Percentiles rank a stretch among this genome's conserved stretches.
phyloP scores from a whole-genome alignment of 1,140 invertebrate genomes.

The Homalodisca vitripennis region DNA sequence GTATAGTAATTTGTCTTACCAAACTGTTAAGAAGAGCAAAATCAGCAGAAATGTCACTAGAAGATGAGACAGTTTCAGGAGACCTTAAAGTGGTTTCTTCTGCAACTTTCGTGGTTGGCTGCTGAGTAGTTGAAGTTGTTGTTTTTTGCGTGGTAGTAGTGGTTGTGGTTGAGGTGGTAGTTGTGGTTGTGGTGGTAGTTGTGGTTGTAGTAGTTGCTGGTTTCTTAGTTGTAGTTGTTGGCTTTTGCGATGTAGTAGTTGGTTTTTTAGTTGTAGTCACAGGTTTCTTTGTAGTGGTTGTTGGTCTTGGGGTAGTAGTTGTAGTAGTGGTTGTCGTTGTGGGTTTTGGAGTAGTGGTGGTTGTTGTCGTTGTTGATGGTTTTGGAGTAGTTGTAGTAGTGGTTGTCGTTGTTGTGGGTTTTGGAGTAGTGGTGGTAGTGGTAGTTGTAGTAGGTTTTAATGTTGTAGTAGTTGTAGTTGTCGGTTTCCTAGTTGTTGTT shows the following conservation, averaged over 20 bases:
- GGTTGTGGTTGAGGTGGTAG: constrained; percentile 13
- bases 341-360: constrained; percentile 17
- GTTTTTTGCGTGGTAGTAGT: constrained; percentile 25
- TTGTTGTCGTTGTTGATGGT: constrained; percentile 28
- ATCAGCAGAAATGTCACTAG: constrained; percentile 27
- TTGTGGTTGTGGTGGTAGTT: constrained; percentile 17
- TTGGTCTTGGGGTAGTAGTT: constrained; percentile 25
- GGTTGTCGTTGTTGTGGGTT: constrained; percentile 21
- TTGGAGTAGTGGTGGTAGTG: no score
- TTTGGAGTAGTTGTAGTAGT: constrained; percentile 11
- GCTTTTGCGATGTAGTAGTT: constrained; percentile 18
- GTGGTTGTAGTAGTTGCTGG: constrained; percentile 19
- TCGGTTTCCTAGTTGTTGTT: constrained; percentile 14
- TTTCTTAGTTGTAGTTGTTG: constrained; percentile 16
- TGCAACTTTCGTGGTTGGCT: constrained; percentile 27
- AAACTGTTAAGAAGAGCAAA: constrained; percentile 37
- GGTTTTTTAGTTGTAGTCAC: constrained; percentile 17
- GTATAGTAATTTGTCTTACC: constrained; percentile 30
- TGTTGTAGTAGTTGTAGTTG: constrained; percentile 15
- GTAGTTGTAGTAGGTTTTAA: constrained; percentile 26
- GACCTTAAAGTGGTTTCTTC: not conserved
- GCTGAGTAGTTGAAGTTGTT: constrained; percentile 32
- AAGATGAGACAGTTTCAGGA: not conserved
- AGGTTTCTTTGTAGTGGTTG: constrained; percentile 31
- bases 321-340: constrained; percentile 8